These are phyloP conservation scores for Drosophila testacea DNA, from an alignment of 2,888 invertebrate species.

Conservation along the genomic window DNA sequence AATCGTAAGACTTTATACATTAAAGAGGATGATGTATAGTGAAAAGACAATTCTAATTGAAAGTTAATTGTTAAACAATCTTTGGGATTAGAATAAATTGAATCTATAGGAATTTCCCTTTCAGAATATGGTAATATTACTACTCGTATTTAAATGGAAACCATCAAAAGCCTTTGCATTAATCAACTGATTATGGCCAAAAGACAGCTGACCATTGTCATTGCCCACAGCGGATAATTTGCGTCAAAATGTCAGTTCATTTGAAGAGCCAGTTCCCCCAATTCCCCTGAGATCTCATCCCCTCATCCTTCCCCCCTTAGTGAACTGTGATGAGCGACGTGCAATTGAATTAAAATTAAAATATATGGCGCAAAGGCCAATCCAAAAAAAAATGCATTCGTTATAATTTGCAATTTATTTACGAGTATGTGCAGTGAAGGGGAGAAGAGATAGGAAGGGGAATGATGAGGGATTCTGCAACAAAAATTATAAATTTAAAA, in stretches of 20 bases:
- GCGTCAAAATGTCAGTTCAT: constrained; percentile 75
- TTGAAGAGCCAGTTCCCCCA: constrained; percentile 61
- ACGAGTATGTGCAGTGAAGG: constrained; percentile 21
- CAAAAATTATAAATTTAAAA: constrained; percentile 77
- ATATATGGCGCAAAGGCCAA: constrained; percentile 56
- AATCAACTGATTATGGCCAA: constrained; percentile 58
- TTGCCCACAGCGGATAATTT: constrained; percentile 71
- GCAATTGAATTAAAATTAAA: constrained; percentile 82
- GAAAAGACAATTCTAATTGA: neutral
- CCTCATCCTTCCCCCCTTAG: constrained; percentile 1
- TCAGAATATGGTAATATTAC: constrained; percentile 2
- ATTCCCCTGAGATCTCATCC: neutral
- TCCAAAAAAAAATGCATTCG: constrained; percentile 35
- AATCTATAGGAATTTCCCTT: neutral
- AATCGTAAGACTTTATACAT: neutral
- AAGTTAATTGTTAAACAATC: neutral
- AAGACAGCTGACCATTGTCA: constrained; percentile 48
- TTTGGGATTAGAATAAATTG: neutral
- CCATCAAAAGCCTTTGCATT: constrained; percentile 28
- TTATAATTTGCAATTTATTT: constrained; percentile 73
- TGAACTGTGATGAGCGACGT: constrained; percentile 60
- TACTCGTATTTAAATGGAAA: constrained; percentile 7
- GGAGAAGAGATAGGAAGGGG: neutral
- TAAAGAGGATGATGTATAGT: neutral
- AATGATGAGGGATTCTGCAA: constrained; percentile 9